These are phyloP conservation scores for Drosophila ustulata DNA, from an alignment of 2,888 invertebrate species.

Conservation along the genomic window DNA sequence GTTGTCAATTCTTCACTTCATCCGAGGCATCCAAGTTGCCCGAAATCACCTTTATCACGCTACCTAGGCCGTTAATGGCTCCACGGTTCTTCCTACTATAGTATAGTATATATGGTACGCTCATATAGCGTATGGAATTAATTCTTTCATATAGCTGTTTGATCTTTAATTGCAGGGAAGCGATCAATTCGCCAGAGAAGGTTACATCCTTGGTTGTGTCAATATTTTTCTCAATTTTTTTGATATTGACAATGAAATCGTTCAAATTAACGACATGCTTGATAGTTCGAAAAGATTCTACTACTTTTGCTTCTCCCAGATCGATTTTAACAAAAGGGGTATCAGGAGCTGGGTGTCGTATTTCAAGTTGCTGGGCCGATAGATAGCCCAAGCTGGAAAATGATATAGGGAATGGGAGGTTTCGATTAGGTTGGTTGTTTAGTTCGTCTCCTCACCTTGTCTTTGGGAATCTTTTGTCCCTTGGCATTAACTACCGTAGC, in stretches of 20 bases:
- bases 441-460: not conserved
- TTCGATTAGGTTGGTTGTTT: not conserved
- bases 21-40: slow-evolving; percentile 3
- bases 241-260: slow-evolving; percentile 1
- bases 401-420: too few species aligned
- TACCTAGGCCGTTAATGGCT: not conserved
- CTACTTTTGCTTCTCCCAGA: not conserved
- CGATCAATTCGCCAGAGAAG: not conserved
- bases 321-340: not conserved
- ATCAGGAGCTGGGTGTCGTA: not conserved
- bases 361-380: not conserved
- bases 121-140: not conserved
- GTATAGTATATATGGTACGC: too few species aligned
- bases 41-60: not conserved
- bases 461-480: not conserved
- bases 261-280: not conserved
- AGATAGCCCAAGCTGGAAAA: not conserved
- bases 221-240: slow-evolving; percentile 1
- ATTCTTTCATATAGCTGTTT: not conserved
- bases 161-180: not conserved
- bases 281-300: not conserved
- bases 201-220: not conserved
- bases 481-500: not conserved
- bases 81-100: not conserved
- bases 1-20: too few species aligned